Evolutionary conservation across 2,888 invertebrate species (phyloP).

Genomic region (Tyria jacobaeae): DNA sequence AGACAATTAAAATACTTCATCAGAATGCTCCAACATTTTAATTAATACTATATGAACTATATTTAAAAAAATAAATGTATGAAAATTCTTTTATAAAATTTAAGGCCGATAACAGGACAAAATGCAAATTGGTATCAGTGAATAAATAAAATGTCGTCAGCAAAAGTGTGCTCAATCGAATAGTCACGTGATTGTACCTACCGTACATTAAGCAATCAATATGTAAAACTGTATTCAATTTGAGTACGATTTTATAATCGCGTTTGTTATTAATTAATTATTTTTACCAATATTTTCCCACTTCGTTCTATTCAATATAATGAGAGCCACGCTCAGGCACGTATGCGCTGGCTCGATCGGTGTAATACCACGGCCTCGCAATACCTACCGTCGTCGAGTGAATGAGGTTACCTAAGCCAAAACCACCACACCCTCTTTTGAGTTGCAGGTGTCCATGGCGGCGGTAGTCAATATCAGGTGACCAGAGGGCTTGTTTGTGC

Average conservation of each 20-base stretch:
- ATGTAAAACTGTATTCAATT: constrained; percentile 28
- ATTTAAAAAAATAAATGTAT: constrained; percentile 5
- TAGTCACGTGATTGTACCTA: constrained; percentile 59
- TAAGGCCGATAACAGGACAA: constrained; percentile 33
- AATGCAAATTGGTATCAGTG: constrained; percentile 47
- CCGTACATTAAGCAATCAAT: constrained; percentile 47
- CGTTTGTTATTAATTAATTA: constrained; percentile 16
- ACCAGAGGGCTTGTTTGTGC: too few relatives aligned
- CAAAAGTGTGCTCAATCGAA: constrained; percentile 61
- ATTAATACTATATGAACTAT: constrained; percentile 1
- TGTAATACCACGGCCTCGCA: too few relatives aligned
- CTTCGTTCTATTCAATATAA: too few relatives aligned
- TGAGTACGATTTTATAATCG: constrained; percentile 25
- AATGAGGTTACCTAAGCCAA: too few relatives aligned
- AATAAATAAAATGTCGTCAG: constrained; percentile 61
- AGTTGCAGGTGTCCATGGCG: too few relatives aligned
- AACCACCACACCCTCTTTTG: too few relatives aligned
- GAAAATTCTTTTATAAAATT: constrained; percentile 24
- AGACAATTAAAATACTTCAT: constrained; percentile 1
- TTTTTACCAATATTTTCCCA: too few relatives aligned
- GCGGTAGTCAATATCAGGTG: too few relatives aligned
- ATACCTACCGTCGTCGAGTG: too few relatives aligned
- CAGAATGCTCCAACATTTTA: constrained; percentile 1
- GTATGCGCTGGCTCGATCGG: too few relatives aligned
- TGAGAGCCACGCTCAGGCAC: too few relatives aligned